Conservation (phyloP, 2,113 vertebrate genomes). For the Atherinomorus stipes region DNA sequence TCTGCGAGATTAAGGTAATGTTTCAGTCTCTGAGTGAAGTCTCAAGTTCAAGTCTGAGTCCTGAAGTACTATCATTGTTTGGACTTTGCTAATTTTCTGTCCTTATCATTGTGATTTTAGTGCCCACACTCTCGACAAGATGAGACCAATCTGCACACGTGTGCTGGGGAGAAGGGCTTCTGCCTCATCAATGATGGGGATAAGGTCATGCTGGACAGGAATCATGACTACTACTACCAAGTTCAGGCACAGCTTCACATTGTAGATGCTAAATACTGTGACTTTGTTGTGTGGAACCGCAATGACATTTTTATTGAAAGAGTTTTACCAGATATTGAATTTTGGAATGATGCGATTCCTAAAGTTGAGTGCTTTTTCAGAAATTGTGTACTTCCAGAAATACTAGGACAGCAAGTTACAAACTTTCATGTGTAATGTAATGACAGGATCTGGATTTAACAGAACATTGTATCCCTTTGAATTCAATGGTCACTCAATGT, state of each 20-base stretch:
- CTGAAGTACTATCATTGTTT: too few relatives aligned
- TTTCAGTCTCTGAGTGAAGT: too few relatives aligned
- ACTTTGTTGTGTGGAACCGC: neutral
- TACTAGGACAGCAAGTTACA: slow-evolving; percentile 6
- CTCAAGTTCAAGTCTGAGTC: too few relatives aligned
- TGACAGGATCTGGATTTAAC: too few relatives aligned
- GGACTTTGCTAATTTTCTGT: too few relatives aligned
- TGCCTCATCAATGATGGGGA: neutral
- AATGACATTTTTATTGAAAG: too few relatives aligned
- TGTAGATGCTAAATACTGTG: neutral
- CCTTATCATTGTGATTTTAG: neutral
- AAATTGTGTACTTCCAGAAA: neutral
- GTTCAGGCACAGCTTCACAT: neutral
- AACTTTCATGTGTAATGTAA: neutral
- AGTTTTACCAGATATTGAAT: too few relatives aligned
- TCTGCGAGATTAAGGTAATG: too few relatives aligned
- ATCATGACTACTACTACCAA: too few relatives aligned
- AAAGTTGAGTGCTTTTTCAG: neutral
- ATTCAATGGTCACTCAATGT: too few relatives aligned
- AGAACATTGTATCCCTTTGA: too few relatives aligned
- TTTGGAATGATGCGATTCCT: neutral
- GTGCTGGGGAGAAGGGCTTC: neutral
- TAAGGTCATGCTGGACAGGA: too few relatives aligned
- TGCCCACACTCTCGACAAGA: neutral
- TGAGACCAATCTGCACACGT: neutral